Percentiles rank a stretch among this genome's conserved stretches.
phyloP scores from a whole-genome alignment of 2,797 vertebrate genomes.

The Acanthurus lineatus region DNA sequence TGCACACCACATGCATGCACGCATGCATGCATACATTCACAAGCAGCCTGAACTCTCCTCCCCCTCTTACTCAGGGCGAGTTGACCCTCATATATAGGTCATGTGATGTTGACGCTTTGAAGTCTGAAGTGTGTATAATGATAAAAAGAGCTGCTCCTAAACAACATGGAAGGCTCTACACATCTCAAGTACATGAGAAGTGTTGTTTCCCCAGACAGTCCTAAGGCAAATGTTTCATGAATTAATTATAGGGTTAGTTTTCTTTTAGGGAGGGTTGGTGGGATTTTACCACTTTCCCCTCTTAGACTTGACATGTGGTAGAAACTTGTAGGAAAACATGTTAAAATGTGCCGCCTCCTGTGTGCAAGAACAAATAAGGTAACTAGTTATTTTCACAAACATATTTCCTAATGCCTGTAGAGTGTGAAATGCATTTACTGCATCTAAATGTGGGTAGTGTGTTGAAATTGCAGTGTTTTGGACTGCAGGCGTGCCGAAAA shows the following conservation, averaged over 20 bases:
- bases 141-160: slow-evolving; percentile 1
- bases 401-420: neutral
- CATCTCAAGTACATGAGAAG: neutral
- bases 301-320: neutral
- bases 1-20: slow-evolving; percentile 45
- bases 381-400: neutral
- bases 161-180: neutral
- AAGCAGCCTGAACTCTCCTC: slow-evolving; percentile 45
- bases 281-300: slow-evolving; percentile 2
- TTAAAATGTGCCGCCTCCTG: neutral
- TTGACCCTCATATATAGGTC: slow-evolving; percentile 76
- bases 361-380: neutral
- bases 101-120: slow-evolving; percentile 47
- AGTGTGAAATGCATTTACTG: neutral
- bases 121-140: slow-evolving; percentile 36
- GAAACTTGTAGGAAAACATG: neutral
- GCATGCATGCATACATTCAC: slow-evolving; percentile 54
- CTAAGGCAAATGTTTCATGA: slow-evolving; percentile 13
- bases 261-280: neutral
- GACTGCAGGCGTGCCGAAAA: no score
- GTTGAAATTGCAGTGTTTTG: no score
- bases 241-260: slow-evolving; percentile 4
- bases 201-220: slow-evolving; percentile 29
- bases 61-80: slow-evolving; percentile 38
- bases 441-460: neutral